Conservation (phyloP, 2,113 vertebrate genomes). For the Carollia perspicillata region DNA sequence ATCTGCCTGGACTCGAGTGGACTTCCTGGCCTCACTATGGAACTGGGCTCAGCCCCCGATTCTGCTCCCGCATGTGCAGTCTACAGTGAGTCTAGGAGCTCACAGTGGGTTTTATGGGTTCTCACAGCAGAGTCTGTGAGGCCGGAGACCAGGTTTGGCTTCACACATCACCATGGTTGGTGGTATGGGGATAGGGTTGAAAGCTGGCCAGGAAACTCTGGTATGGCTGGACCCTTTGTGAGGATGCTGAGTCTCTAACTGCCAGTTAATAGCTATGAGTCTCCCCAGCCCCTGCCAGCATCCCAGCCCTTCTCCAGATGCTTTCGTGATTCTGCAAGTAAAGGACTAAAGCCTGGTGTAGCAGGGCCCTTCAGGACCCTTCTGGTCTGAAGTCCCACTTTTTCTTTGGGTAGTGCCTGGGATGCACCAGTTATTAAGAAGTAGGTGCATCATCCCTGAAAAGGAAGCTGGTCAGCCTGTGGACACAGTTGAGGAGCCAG, state of each 20-base stretch:
- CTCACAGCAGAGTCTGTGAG: background rate
- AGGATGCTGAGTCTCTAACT: background rate
- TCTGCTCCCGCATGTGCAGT: rapidly evolving
- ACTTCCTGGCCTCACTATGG: background rate
- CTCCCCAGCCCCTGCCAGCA: background rate
- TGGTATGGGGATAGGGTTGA: rapidly evolving
- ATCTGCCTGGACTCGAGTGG: background rate
- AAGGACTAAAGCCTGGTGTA: background rate
- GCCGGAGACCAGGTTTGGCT: background rate
- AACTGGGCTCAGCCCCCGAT: background rate
- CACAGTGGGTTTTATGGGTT: rapidly evolving
- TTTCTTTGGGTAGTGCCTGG: background rate
- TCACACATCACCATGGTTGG: rapidly evolving
- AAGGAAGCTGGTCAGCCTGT: background rate
- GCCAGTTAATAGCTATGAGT: background rate
- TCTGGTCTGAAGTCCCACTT: background rate
- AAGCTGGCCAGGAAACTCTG: background rate
- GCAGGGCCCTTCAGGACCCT: background rate
- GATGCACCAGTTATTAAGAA: background rate
- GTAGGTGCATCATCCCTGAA: background rate
- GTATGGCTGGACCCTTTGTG: background rate
- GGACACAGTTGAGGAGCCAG: background rate
- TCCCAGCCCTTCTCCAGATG: background rate
- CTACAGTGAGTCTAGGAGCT: background rate
- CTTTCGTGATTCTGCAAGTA: background rate